Evolutionary conservation across 2,888 invertebrate genomes (phyloP), one percentile per base, ranked within the genome.

Genomic region (Synergus itoensis): DNA sequence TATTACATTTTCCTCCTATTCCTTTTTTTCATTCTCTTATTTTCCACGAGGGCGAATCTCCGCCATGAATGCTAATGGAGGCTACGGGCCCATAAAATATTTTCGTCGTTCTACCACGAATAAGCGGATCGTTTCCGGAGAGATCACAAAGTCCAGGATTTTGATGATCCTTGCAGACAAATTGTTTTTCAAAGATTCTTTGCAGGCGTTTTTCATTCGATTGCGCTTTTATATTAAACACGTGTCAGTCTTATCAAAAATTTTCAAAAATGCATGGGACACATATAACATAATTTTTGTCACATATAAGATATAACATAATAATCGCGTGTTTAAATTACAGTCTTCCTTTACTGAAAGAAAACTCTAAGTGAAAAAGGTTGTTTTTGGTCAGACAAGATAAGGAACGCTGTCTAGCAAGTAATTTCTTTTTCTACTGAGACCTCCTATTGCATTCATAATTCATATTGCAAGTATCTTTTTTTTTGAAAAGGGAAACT

Each of bases 1-100:
- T 81, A 83, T 83, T 83, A 81, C 83, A 73, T 83, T 83, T 81
- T 81, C 81, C 76, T 77, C 60, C 79, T 79, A 73, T 79, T 80
- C 73, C 81, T 80, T 60, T 21, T 57, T 60, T 60, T 21, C 5
- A 21, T 60, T 60, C 21, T 60, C 21, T 21, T 60, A 18, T 60
- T 28, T 21, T 21, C 21, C 60, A 21, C 21, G 60, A 60, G 60
- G 60, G 12, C 12, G 12, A 21, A 60, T 60, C 21, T 80, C 76
- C 76, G 78, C 78, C 41, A 81, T 81, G 81, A 81, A 83, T 81
- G 81, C 80, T 81, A 81, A 81, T 80, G 76, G 76, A 67, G 12
- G 12, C 21, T 60, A 12, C 60, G 12, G 60, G 60, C 11, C 11
- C 60, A 60, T 60, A 21, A 21, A 60, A 60, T 60, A 60, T 60